Conservation (phyloP, 2,888 invertebrate species). For the Drosophila mettleri region DNA sequence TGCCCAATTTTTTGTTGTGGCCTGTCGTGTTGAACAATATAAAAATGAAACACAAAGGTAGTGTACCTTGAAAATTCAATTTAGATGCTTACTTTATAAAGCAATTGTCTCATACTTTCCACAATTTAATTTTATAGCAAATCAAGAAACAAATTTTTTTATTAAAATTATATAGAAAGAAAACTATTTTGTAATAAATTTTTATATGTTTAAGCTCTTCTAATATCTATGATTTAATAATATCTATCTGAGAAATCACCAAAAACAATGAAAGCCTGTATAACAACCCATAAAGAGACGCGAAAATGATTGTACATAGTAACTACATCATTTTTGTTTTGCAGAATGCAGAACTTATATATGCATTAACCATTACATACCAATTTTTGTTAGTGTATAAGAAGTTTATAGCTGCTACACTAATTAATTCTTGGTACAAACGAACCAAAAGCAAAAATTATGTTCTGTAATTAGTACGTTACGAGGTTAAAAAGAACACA, state of each 20-base stretch:
- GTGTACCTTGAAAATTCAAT: slow-evolving; percentile 45
- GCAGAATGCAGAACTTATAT: slow-evolving; percentile 12
- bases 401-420: slow-evolving; percentile 57
- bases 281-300: slow-evolving; percentile 13
- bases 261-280: slow-evolving; percentile 8
- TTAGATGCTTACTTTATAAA: slow-evolving; percentile 38
- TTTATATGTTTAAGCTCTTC: slow-evolving; percentile 63
- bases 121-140: slow-evolving; percentile 51
- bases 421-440: slow-evolving; percentile 47
- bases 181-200: slow-evolving; percentile 67
- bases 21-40: slow-evolving; percentile 15
- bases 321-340: slow-evolving; percentile 20
- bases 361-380: slow-evolving; percentile 35
- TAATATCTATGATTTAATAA: slow-evolving; percentile 40
- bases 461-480: slow-evolving; percentile 64
- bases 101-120: slow-evolving; percentile 50
- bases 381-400: slow-evolving; percentile 68
- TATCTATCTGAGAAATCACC: slow-evolving; percentile 24
- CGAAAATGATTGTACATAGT: slow-evolving; percentile 28
- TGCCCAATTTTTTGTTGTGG: slow-evolving; percentile 1
- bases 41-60: slow-evolving; percentile 39
- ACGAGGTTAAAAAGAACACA: slow-evolving; percentile 34
- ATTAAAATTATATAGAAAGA: slow-evolving; percentile 49
- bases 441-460: slow-evolving; percentile 34
- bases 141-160: slow-evolving; percentile 48